phyloP scores from a whole-genome alignment of 1,140 invertebrate species.

The Halictus rubicundus region DNA sequence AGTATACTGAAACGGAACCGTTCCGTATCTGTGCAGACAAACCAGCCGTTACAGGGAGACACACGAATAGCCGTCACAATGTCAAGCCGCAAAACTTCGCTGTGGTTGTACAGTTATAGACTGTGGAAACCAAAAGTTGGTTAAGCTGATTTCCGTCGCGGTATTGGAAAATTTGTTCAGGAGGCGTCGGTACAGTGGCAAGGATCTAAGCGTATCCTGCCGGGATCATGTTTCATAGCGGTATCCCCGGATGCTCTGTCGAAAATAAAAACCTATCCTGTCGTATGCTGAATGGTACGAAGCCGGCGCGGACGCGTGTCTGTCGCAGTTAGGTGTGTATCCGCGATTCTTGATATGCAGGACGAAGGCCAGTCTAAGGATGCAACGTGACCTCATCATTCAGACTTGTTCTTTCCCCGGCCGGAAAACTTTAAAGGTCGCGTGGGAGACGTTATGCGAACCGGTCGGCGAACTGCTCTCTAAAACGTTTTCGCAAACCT shows the following conservation, averaged over 20 bases:
- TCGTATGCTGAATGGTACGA: conserved; percentile 8
- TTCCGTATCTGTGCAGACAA: too few relatives aligned
- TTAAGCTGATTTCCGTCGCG: background rate
- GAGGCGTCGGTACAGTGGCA: too few relatives aligned
- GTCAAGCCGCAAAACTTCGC: background rate
- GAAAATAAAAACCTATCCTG: conserved; percentile 23
- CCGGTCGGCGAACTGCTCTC: conserved; percentile 1
- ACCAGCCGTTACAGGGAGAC: too few relatives aligned
- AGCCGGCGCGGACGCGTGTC: background rate
- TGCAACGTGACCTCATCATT: conserved; percentile 65
- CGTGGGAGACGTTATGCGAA: conserved; percentile 43
- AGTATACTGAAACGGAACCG: too few relatives aligned
- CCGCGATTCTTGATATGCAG: conserved; percentile 58
- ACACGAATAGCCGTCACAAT: too few relatives aligned
- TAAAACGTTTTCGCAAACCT: conserved; percentile 11
- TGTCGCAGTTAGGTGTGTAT: background rate
- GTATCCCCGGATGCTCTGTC: background rate
- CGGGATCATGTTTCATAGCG: conserved; percentile 18
- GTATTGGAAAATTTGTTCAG: background rate
- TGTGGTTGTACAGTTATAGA: background rate
- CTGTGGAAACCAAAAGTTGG: background rate
- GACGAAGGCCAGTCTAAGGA: conserved; percentile 41
- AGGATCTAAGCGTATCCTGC: background rate
- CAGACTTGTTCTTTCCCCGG: conserved; percentile 15
- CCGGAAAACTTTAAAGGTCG: conserved; percentile 39